Percentiles rank a stretch among this genome's conserved stretches.
Conservation (phyloP, 2,797 vertebrate genomes). For the Balearica regulorum region DNA sequence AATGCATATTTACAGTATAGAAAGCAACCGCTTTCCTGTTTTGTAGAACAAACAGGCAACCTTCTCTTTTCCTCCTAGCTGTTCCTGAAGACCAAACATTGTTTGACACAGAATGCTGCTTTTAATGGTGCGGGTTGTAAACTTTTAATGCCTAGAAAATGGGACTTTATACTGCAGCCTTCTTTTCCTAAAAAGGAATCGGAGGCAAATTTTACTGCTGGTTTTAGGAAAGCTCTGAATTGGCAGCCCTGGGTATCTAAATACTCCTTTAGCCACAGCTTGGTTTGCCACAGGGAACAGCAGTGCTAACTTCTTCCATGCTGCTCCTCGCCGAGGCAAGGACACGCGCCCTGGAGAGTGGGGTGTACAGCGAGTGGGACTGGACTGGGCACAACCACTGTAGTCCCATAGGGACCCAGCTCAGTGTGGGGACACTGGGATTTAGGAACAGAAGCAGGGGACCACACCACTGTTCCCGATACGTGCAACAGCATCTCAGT, state of each 20-base stretch:
- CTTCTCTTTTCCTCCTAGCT: slow-evolving; percentile 48
- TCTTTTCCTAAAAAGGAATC: slow-evolving; percentile 62
- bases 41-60: slow-evolving; percentile 51
- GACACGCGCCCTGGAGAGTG: background rate
- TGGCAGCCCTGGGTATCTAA: slow-evolving; percentile 33
- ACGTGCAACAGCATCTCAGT: background rate
- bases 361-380: accelerated
- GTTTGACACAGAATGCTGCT: slow-evolving; percentile 18
- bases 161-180: background rate
- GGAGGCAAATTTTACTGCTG: slow-evolving; percentile 36
- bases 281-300: background rate
- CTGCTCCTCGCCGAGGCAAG: background rate
- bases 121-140: slow-evolving; percentile 13
- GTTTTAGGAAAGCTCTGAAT: slow-evolving; percentile 41
- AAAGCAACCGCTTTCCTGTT: slow-evolving; percentile 65
- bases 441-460: background rate
- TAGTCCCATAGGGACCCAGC: background rate
- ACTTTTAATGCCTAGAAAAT: slow-evolving; percentile 46
- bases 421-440: background rate
- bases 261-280: slow-evolving; percentile 49
- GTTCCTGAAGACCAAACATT: slow-evolving; percentile 45
- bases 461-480: background rate
- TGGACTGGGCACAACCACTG: background rate
- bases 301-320: background rate
- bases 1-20: slow-evolving; percentile 72